Evolutionary conservation across 1,140 invertebrate genomes (phyloP).

Genomic region (Heliconius melpomene): DNA sequence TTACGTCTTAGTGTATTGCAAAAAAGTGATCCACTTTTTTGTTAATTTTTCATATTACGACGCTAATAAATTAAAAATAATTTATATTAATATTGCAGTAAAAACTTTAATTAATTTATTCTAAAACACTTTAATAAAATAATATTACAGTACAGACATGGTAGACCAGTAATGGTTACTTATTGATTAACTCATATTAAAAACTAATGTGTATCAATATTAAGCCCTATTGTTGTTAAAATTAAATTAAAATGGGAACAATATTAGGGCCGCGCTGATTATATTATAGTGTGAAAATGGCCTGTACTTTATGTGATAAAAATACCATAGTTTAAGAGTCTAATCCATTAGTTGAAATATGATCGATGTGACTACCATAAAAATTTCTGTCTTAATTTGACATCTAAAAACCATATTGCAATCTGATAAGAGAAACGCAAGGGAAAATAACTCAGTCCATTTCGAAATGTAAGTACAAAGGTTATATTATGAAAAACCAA

Average conservation of each 20-base stretch:
- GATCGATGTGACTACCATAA: too few relatives aligned
- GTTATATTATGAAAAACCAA: not conserved
- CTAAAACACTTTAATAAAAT: too few relatives aligned
- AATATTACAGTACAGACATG: too few relatives aligned
- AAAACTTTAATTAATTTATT: not conserved
- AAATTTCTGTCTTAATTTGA: not conserved
- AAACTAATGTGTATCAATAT: not conserved
- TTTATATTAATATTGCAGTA: not conserved
- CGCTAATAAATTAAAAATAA: not conserved
- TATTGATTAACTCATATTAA: too few relatives aligned
- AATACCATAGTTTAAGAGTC: too few relatives aligned
- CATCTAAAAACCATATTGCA: not conserved
- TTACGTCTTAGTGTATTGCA: slow-evolving; percentile 21
- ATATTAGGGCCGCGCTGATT: not conserved
- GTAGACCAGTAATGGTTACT: too few relatives aligned
- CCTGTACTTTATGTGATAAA: too few relatives aligned
- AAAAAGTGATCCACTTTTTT: slow-evolving; percentile 28
- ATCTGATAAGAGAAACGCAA: not conserved
- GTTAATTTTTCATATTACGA: not conserved
- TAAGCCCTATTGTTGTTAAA: too few relatives aligned
- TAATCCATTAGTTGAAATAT: too few relatives aligned
- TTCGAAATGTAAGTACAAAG: not conserved
- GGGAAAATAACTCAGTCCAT: not conserved
- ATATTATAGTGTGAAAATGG: too few relatives aligned
- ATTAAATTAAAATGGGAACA: too few relatives aligned